Percentiles rank a stretch among this genome's conserved stretches.
Evolutionary conservation across 2,113 vertebrate species (phyloP).

Genomic region (Oryzias curvinotus): DNA sequence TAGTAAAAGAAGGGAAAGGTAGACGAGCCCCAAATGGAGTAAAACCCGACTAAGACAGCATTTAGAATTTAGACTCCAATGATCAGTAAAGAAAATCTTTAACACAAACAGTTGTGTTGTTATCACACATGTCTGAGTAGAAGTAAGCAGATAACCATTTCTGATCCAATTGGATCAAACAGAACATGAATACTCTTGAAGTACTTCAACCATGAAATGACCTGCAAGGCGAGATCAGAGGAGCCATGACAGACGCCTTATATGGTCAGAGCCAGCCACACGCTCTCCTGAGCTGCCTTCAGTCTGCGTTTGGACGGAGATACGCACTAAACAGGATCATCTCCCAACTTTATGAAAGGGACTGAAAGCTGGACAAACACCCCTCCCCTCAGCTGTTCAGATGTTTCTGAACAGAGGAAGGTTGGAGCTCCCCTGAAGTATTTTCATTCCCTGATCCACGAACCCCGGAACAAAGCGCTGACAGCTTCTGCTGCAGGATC

Average conservation of each 20-base stretch:
- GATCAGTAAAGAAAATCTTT: neutral
- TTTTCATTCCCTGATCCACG: slow-evolving; percentile 6
- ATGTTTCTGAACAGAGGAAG: slow-evolving; percentile 29
- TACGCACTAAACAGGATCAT: neutral
- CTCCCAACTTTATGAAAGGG: neutral
- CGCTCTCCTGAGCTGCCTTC: neutral
- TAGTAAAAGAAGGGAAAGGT: too few relatives aligned
- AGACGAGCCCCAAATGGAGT: neutral
- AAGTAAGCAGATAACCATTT: slow-evolving; percentile 29
- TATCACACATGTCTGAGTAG: slow-evolving; percentile 9
- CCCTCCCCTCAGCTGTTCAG: slow-evolving; percentile 14
- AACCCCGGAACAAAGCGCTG: slow-evolving; percentile 40
- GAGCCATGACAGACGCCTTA: slow-evolving; percentile 42
- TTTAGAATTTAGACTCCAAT: neutral
- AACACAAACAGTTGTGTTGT: neutral
- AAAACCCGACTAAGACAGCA: neutral
- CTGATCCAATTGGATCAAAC: slow-evolving; percentile 10
- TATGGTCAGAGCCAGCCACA: slow-evolving; percentile 52
- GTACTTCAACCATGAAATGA: slow-evolving; percentile 36
- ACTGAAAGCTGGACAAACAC: slow-evolving; percentile 17
- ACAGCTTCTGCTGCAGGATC: slow-evolving; percentile 8
- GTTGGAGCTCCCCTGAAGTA: slow-evolving; percentile 19
- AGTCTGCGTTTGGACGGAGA: slow-evolving; percentile 11
- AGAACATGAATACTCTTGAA: neutral
- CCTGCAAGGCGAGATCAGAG: slow-evolving; percentile 1